Evolutionary conservation across 1,140 invertebrate genomes (phyloP), one percentile per base, ranked within the genome.

Genomic region (Reticulitermes speratus): DNA sequence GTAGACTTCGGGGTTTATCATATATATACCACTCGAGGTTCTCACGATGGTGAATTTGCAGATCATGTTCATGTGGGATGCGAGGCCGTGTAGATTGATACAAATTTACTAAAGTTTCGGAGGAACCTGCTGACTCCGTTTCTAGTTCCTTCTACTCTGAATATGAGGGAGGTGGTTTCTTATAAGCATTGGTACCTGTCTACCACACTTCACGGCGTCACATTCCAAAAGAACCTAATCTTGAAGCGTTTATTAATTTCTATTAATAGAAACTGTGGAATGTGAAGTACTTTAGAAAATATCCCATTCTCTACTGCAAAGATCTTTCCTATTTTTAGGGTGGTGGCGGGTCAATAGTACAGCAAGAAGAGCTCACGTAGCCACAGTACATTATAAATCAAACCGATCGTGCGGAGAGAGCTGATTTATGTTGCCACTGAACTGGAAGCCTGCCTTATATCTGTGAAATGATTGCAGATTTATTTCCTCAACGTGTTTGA

Each of bases 381-480:
- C 52, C 52, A 55, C 52, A 19, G 52, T 30, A 30, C 25, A 30
- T 75, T 75, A 75, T 75, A 75, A 75, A 75, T 75, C 65, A 75
- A 75, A 75, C 25, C 65, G 7, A 75, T 75, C 65, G 65, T 30
- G 65, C 65, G n/a, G 65, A 75, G 65, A 11, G 65, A 16, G 65
- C 25, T 75, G 65, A 75, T 75, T 75, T 75, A 75, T 75, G n/a
- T 25, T 30, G 65, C 65, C 25, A 75, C 25, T 75, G 65, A 75
- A 75, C 65, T 75, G 65, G 65, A 75, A 75, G 65, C 65, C 25
- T 75, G 65, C n/a, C 65, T 75, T 75, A 75, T 75, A 75, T 75
- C 65, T 75, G 65, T 14, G 65, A 75, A 75, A 75, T 75, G 65
- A 75, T 75, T 75, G 65, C 65, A 30, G 65, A 75, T 75, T 75